Percentiles rank a stretch among this genome's conserved stretches.
Evolutionary conservation across 2,797 vertebrate genomes (phyloP).

Genomic region (Hyperoplus immaculatus): DNA sequence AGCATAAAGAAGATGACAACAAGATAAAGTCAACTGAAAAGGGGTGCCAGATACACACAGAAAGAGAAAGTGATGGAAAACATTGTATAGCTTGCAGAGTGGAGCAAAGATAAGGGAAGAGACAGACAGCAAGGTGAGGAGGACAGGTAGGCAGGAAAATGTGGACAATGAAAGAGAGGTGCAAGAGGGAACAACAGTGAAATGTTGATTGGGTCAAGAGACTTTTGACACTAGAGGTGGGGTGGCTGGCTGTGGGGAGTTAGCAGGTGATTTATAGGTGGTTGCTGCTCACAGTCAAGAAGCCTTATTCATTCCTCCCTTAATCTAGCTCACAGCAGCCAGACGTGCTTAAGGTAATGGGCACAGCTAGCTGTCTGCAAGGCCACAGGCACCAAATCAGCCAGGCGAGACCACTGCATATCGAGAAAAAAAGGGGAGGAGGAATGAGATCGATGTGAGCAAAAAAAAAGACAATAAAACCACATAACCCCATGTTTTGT

Average conservation of each 20-base stretch:
- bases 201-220: slow-evolving; percentile 62
- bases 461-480: slow-evolving; percentile 4
- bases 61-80: slow-evolving; percentile 57
- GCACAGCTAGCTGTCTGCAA: slow-evolving; percentile 62
- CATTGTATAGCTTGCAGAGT: slow-evolving; percentile 33
- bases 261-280: slow-evolving; percentile 76
- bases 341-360: slow-evolving; percentile 77
- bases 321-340: slow-evolving; percentile 70
- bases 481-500: background rate
- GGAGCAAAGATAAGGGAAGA: slow-evolving; percentile 54
- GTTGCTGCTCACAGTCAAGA: slow-evolving; percentile 59
- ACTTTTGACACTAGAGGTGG: slow-evolving; percentile 46
- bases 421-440: background rate
- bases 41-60: slow-evolving; percentile 36
- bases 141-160: background rate
- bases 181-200: slow-evolving; percentile 12
- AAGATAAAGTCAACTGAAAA: slow-evolving; percentile 53
- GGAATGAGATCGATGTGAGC: background rate
- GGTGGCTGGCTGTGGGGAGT: slow-evolving; percentile 58
- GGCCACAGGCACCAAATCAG: slow-evolving; percentile 56
- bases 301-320: slow-evolving; percentile 74
- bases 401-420: slow-evolving; percentile 53
- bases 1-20: slow-evolving; percentile 39
- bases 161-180: background rate
- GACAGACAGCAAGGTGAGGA: slow-evolving; percentile 25